phyloP scores from a whole-genome alignment of 2,797 vertebrate genomes.

The Esox lucius region DNA sequence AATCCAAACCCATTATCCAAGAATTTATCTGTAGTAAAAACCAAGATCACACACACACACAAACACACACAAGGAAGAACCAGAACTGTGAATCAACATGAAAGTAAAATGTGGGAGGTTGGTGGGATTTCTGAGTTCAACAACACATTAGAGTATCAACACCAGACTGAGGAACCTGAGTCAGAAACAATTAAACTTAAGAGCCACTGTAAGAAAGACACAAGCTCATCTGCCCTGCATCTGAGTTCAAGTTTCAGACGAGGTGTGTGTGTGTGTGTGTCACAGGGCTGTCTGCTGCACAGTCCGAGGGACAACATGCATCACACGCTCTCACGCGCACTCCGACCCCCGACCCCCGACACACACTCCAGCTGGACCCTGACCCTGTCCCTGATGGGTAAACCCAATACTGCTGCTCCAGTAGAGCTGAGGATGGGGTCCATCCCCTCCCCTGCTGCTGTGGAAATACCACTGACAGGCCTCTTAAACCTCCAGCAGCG shows the following conservation, averaged over 20 bases:
- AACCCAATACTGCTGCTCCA: constrained; percentile 71
- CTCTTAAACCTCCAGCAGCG: constrained; percentile 72
- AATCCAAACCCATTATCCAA: no score
- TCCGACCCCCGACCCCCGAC: constrained; percentile 25
- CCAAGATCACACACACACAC: no score
- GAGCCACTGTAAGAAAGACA: constrained; percentile 4
- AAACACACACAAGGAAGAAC: no score
- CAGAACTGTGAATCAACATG: background rate
- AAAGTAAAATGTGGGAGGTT: background rate
- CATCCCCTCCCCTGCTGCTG: constrained; percentile 64
- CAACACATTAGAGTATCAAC: background rate
- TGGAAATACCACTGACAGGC: constrained; percentile 68
- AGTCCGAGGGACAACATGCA: constrained; percentile 7
- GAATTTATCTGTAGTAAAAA: no score
- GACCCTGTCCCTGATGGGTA: constrained; percentile 65
- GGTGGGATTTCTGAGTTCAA: background rate
- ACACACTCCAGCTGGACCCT: constrained; percentile 37
- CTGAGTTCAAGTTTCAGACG: constrained; percentile 40
- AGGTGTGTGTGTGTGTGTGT: constrained; percentile 28
- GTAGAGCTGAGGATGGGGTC: constrained; percentile 74
- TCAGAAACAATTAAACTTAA: constrained; percentile 26
- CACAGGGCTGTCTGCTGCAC: background rate
- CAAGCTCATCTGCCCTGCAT: constrained; percentile 48
- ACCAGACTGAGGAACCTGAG: constrained; percentile 23
- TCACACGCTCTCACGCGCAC: constrained; percentile 17